Conservation (phyloP, 2,888 invertebrate genomes). For the Plagodis pulveraria region DNA sequence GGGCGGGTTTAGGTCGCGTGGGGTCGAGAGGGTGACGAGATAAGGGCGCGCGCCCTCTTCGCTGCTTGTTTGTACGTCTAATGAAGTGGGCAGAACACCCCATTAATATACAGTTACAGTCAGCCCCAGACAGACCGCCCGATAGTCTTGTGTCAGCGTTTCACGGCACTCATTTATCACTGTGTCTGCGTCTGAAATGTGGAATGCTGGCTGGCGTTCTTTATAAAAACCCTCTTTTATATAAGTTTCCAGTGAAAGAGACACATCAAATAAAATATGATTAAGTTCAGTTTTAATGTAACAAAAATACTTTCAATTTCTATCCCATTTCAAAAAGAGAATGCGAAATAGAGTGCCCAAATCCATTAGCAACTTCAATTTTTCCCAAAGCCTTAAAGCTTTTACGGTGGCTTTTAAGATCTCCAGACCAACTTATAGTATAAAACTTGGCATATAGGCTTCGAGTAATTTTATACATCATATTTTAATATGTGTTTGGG, state of each 20-base stretch:
- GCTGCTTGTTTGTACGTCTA: slow-evolving; percentile 75
- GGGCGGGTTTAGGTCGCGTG: slow-evolving; percentile 41
- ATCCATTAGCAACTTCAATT: slow-evolving; percentile 33
- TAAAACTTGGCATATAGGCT: too few relatives aligned
- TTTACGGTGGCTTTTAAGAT: slow-evolving; percentile 1
- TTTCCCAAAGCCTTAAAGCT: slow-evolving; percentile 15
- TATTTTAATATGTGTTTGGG: too few relatives aligned
- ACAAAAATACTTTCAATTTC: background rate
- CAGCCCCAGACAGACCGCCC: slow-evolving; percentile 49
- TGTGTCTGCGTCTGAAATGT: slow-evolving; percentile 29
- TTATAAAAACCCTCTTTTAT: background rate
- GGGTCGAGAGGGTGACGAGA: slow-evolving; percentile 69
- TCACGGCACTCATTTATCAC: slow-evolving; percentile 37
- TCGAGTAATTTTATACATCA: too few relatives aligned
- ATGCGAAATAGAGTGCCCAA: slow-evolving; percentile 25
- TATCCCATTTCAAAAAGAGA: slow-evolving; percentile 3
- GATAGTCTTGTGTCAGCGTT: slow-evolving; percentile 44
- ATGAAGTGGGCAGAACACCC: slow-evolving; percentile 75
- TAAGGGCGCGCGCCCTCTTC: slow-evolving; percentile 61
- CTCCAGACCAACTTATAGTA: background rate
- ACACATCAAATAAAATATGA: too few relatives aligned
- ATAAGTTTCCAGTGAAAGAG: background rate
- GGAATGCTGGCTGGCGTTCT: slow-evolving; percentile 6
- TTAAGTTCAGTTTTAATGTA: too few relatives aligned
- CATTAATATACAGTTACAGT: slow-evolving; percentile 74